Percentiles rank a stretch among this genome's conserved stretches.
Conservation (phyloP, 2,113 vertebrate species). For the Podilymbus podiceps region DNA sequence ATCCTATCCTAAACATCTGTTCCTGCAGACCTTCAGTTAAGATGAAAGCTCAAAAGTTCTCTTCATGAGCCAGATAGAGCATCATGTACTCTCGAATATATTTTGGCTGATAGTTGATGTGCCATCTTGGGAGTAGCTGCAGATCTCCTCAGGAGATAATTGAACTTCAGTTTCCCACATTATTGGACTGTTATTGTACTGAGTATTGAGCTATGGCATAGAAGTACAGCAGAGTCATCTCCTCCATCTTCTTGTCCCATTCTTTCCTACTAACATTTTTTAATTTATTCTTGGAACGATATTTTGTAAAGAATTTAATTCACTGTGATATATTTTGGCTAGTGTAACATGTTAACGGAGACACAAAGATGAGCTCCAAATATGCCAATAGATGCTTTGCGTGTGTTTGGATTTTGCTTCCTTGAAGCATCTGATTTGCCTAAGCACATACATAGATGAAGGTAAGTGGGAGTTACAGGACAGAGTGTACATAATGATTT, state of each 20-base stretch:
- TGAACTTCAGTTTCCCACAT: background rate
- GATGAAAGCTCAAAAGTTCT: background rate
- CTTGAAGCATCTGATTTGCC: background rate
- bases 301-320: background rate
- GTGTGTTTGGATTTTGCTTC: rapidly evolving
- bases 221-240: background rate
- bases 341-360: rapidly evolving
- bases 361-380: background rate
- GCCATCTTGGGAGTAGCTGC: background rate
- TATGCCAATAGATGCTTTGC: rapidly evolving
- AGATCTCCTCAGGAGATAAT: background rate
- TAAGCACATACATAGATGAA: background rate
- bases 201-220: background rate
- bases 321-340: background rate
- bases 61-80: background rate
- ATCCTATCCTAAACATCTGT: background rate
- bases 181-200: background rate
- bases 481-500: background rate
- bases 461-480: background rate
- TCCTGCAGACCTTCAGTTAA: background rate
- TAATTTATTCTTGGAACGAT: background rate
- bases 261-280: background rate
- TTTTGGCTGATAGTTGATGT: background rate
- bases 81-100: background rate
- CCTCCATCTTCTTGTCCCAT: background rate